These are phyloP conservation scores for Trachurus trachurus DNA, from an alignment of 2,797 vertebrate genomes.

Conservation along the genomic window DNA sequence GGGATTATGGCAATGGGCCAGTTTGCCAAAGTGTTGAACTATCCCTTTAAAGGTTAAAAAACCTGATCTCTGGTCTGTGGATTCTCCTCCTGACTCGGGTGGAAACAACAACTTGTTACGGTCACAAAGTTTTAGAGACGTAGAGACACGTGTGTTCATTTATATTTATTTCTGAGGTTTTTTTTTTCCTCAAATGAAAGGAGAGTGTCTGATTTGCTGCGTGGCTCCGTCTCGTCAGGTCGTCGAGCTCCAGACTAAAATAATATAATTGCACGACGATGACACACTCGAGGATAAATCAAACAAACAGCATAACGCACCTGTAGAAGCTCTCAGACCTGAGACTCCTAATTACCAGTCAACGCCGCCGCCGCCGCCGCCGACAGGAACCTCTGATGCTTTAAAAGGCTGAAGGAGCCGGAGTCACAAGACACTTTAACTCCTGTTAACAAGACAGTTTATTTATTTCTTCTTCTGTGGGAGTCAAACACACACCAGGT, in stretches of 20 bases:
- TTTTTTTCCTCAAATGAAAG: neutral
- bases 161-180: neutral
- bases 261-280: neutral
- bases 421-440: slow-evolving; percentile 4
- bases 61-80: too few relatives aligned
- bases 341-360: slow-evolving; percentile 32
- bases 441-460: slow-evolving; percentile 9
- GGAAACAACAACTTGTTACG: too few relatives aligned
- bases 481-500: neutral
- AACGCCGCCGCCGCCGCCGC: neutral
- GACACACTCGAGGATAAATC: slow-evolving; percentile 4
- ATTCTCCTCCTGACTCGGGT: too few relatives aligned
- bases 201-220: neutral
- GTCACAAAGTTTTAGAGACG: neutral
- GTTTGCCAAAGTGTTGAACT: too few relatives aligned
- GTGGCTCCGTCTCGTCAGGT: neutral
- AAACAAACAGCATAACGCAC: slow-evolving; percentile 9
- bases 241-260: neutral
- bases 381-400: slow-evolving; percentile 5
- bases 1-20: too few relatives aligned
- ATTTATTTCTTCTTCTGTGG: slow-evolving; percentile 2
- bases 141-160: neutral
- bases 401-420: slow-evolving; percentile 23
- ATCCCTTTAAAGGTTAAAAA: too few relatives aligned
- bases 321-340: neutral